Percentiles rank a stretch among this genome's conserved stretches.
phyloP scores from a whole-genome alignment of 2,797 vertebrate species.

The Holocentrus rufus region DNA sequence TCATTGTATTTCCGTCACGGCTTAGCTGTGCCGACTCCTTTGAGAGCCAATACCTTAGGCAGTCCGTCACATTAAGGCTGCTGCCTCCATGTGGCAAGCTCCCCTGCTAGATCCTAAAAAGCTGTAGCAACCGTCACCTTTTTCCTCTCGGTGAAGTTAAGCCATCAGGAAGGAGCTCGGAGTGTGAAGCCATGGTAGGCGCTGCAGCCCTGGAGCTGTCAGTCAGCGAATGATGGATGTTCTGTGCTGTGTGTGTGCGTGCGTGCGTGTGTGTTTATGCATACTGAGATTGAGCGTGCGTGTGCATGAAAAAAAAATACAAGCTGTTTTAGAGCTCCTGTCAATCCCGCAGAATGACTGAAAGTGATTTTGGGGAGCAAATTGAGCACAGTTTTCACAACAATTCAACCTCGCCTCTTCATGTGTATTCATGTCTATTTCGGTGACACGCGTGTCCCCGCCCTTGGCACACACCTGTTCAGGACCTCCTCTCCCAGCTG shows the following conservation, averaged over 20 bases:
- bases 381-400: constrained; percentile 17
- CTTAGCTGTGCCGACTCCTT: constrained; percentile 32
- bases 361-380: neutral
- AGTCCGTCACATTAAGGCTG: constrained; percentile 61
- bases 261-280: constrained; percentile 3
- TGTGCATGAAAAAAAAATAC: neutral
- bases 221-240: constrained; percentile 42
- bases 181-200: constrained; percentile 4
- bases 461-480: constrained; percentile 56
- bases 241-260: constrained; percentile 11
- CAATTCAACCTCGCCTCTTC: constrained; percentile 16
- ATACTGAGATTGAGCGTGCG: neutral
- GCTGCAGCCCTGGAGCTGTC: constrained; percentile 49
- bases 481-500: constrained; percentile 69
- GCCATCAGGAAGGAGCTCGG: constrained; percentile 52
- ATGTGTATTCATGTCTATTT: constrained; percentile 6
- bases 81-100: constrained; percentile 51
- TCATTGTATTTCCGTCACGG: constrained; percentile 47
- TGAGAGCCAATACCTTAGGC: constrained; percentile 43
- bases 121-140: constrained; percentile 51
- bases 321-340: constrained; percentile 16
- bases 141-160: constrained; percentile 16
- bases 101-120: constrained; percentile 39
- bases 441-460: constrained; percentile 40
- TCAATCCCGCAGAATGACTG: constrained; percentile 15